Base-by-base conservation (phyloP, 2,797 vertebrate species). In the Sardinella longiceps region DNA sequence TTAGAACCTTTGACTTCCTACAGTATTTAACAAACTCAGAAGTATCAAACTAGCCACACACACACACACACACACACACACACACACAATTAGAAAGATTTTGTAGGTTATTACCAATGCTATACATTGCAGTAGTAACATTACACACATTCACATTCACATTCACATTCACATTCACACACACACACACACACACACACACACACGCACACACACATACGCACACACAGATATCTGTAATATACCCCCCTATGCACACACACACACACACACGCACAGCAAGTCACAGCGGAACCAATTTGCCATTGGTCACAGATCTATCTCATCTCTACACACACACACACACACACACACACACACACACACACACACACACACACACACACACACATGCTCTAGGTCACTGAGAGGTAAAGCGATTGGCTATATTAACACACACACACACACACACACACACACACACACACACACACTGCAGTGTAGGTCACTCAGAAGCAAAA, bases 21-120 rank as follows among this genome's bases (percentile, higher is more conserved):
- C n/a, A n/a, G n/a, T 23, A 70, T 37, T 33, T 28, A 30, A 30
- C 11, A 37, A 70, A n/a, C n/a, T n/a, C n/a, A n/a, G n/a, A n/a
- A n/a, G n/a, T n/a, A n/a, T n/a, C n/a, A n/a, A n/a, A n/a, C n/a
- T n/a, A n/a, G n/a, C n/a, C n/a, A n/a, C 18, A 56, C 53, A 50
- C 18, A 56, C 0, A 7, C 3, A 56, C 53, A 56, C 51, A 15
- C 18, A 15, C 15, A 56, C 18, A 1, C n/a, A 45, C 48, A 37
- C 48, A 51, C 0, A 81, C 82, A 86, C 87, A 90, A 9, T 63
- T 28, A 25, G n/a, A 4, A 50, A 50, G 48, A 2, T 14, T 50
- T 50, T 50, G n/a, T 50, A 50, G 46, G 48, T 50, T 50, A 50
- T 50, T 50, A 15, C 48, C 48, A 14, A 50, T 50, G 15, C 15